These are phyloP conservation scores for Drosophila sechellia DNA, from an alignment of 1,140 invertebrate genomes.

Conservation along the genomic window DNA sequence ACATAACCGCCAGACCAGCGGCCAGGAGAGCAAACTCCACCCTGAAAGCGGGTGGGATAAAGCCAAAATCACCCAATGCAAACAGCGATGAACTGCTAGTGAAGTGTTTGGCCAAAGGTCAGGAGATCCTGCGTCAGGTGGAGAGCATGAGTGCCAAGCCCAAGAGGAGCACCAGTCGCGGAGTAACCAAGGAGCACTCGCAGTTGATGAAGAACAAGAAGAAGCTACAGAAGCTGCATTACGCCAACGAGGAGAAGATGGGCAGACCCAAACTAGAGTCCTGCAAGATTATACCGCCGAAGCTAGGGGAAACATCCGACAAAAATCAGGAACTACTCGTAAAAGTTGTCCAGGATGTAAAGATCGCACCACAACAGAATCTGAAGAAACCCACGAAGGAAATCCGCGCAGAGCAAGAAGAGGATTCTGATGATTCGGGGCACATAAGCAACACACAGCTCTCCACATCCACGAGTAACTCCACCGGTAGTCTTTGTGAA, in stretches of 20 bases:
- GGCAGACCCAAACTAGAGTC: constrained; percentile 70
- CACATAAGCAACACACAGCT: constrained; percentile 88
- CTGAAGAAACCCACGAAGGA: constrained; percentile 33
- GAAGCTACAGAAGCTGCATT: constrained; percentile 66
- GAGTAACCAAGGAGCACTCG: constrained; percentile 60
- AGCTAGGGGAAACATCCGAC: constrained; percentile 77
- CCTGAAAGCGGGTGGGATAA: constrained; percentile 22
- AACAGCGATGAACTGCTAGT: constrained; percentile 75
- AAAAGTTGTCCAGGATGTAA: constrained; percentile 62
- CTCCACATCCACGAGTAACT: constrained; percentile 63
- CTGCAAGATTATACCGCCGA: constrained; percentile 81
- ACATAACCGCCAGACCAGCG: constrained; percentile 17
- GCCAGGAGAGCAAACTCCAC: constrained; percentile 48
- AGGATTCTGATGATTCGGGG: constrained; percentile 90
- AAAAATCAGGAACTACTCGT: constrained; percentile 75
- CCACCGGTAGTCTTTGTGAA: constrained; percentile 68
- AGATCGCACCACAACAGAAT: constrained; percentile 5
- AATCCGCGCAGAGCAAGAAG: constrained; percentile 31
- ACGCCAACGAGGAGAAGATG: constrained; percentile 77
- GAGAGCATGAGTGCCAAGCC: constrained; percentile 67
- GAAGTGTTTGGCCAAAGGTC: constrained; percentile 82
- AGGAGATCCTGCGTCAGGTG: constrained; percentile 79
- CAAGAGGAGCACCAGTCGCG: constrained; percentile 34
- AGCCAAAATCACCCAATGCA: constrained; percentile 30
- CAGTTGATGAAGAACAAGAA: constrained; percentile 59